Evolutionary conservation across 2,113 vertebrate species (phyloP).

Genomic region (Atherinomorus stipes): DNA sequence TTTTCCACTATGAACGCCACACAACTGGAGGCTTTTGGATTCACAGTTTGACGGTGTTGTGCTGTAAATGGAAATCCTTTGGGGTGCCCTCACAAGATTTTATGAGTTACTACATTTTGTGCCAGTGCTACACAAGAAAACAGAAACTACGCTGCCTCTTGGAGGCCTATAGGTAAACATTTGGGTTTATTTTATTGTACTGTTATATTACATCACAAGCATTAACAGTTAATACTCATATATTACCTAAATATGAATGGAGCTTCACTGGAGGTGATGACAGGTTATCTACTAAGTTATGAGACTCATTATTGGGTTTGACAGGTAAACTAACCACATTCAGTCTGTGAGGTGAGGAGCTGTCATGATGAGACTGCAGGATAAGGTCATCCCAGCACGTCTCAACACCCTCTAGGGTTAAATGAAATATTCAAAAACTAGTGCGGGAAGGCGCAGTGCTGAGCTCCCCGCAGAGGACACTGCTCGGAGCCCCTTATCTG

Average conservation of each 20-base stretch:
- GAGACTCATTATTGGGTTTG: background rate
- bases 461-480: conserved; percentile 60
- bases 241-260: background rate
- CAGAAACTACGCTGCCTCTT: background rate
- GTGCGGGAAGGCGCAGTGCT: conserved; percentile 65
- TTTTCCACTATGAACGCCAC: conserved; percentile 42
- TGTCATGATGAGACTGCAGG: conserved; percentile 38
- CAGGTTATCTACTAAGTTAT: conserved; percentile 3
- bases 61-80: conserved; percentile 48
- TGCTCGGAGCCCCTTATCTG: conserved; percentile 42
- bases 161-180: background rate
- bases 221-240: too few species aligned
- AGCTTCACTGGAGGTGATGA: background rate
- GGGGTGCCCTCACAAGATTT: conserved; percentile 16
- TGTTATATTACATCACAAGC: background rate
- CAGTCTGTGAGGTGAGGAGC: background rate
- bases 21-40: conserved; percentile 47
- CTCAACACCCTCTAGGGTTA: conserved; percentile 3
- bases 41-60: conserved; percentile 40
- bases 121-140: background rate
- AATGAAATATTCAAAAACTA: conserved; percentile 56
- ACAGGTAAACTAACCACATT: conserved; percentile 24
- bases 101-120: conserved; percentile 5
- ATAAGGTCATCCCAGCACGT: conserved; percentile 40
- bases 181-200: background rate